Base-by-base conservation (phyloP, 2,888 invertebrate species). In the Eretmocerus hayati region DNA sequence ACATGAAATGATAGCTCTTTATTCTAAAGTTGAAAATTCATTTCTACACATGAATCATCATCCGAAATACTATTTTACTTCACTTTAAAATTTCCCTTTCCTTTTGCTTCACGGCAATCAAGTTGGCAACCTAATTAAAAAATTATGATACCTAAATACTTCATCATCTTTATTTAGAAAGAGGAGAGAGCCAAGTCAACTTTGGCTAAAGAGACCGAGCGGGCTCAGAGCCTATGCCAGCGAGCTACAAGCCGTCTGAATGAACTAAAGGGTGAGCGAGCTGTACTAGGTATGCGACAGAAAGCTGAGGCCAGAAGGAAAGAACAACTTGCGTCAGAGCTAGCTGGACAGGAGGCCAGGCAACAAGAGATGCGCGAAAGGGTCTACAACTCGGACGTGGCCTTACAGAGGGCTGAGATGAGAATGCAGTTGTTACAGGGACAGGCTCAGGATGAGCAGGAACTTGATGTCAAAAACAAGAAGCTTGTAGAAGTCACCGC, bases 401-500 rank as follows among this genome's bases (percentile, higher is more conserved):
- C 64, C 42, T 51, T 67, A 8, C 59, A 64, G 37, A 65, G 64
- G 18, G 55, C 56, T 32, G 64, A 68, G 48, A 64, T 65, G 36
- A 61, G 63, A 37, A 48, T 71, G 13, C 59, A 62, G 5, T 58
- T 57, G 15, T 38, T 64, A n/a, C 58, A 52, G 8, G 67, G 66
- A 0, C 52, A 56, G 21, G 64, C 61, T 4, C 52, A 49, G 3
- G 60, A 72, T 20, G 71, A 69, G 55, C 56, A 58, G 19, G 71
- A 74, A 55, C 52, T 61, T 6, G 69, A 74, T 31, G 71, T 68
- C 6, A 72, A 75, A 54, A 69, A 73, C 37, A 67, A 70, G 4
- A 69, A 68, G 48, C 71, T 79, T 4, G 56, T 64, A 3, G 68
- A 75, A 20, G 58, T 82, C 23, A 77, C 79, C 56, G 65, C 65